Evolutionary conservation across 2,888 invertebrate species (phyloP).

Genomic region (Andrena marginata): DNA sequence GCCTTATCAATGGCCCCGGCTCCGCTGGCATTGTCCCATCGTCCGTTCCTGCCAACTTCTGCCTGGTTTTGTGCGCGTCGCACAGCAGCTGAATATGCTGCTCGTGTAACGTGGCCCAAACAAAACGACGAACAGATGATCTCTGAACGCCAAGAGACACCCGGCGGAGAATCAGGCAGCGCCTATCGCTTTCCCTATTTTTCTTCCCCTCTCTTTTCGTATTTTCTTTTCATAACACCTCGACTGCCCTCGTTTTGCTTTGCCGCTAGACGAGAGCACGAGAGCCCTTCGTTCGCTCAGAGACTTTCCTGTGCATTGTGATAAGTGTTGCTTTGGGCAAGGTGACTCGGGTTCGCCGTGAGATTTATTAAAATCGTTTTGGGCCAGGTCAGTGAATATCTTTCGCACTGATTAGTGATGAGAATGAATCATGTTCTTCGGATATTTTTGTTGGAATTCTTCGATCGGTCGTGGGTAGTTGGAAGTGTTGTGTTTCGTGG

Average conservation of each 20-base stretch:
- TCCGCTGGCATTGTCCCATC: constrained; percentile 17
- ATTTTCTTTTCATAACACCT: not conserved
- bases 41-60: constrained; percentile 14
- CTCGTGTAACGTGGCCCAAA: constrained; percentile 6
- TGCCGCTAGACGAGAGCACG: not conserved
- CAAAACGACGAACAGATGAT: constrained; percentile 39
- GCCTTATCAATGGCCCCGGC: constrained; percentile 3
- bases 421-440: not conserved
- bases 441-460: not conserved
- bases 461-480: no score
- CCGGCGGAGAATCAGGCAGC: constrained; percentile 10
- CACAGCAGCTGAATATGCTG: constrained; percentile 21
- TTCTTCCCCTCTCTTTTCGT: not conserved
- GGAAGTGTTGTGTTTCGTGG: not conserved
- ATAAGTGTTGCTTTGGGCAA: not conserved
- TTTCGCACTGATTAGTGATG: no score
- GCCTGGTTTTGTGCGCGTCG: constrained; percentile 8
- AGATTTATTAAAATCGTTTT: not conserved
- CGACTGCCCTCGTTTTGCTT: not conserved
- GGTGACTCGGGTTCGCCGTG: not conserved
- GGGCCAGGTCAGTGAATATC: no score
- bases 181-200: constrained; percentile 4
- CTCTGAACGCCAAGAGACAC: constrained; percentile 33
- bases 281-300: not conserved
- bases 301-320: not conserved